Base-by-base conservation (phyloP, 2,113 vertebrate species). In the Panurus biarmicus region DNA sequence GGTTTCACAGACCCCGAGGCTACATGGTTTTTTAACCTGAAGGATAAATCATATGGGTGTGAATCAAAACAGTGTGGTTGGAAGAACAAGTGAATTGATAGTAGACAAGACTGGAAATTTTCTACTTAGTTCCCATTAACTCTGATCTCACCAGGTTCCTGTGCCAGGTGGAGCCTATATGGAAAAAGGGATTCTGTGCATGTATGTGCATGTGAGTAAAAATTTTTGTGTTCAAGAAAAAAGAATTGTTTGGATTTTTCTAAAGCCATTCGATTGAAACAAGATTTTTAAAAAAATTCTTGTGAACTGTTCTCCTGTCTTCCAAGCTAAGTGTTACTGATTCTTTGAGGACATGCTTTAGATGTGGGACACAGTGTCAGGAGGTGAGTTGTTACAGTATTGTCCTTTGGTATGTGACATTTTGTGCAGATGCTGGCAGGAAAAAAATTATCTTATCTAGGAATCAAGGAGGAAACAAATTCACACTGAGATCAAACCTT, bases 361-460 rank as follows among this genome's bases (percentile, higher is more conserved):
- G 53, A 90, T 38, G 44, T 22, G 35, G 64, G 12, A 36, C 9
- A 12, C 3, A 6, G 23, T 84, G 70, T 50, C 33, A 42, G 58
- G 61, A 84, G 65, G 62, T 72, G 51, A 73, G 42, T 65, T 53
- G 29, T 71, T 79, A 60, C 44, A 22, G 57, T 22, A 19, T 4
- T 35, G 7, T 51, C 42, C 17, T 80, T 82, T 83, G 84, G 94
- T 56, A 14, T 69, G 77, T 10, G 77, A 90, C 91, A 67, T 94
- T 85, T 85, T 1, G 16, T 53, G 65, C 66, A 89, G 67, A 77
- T 81, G 44, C 75, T 90, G 79, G 36, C 62, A 85, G 71, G 57
- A 71, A 67, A 94, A 90, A 92, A 92, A 93, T 79, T 22, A 71
- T 79, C 95, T 94, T 89, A 61, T 81, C 51, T 85, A 82, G 94